phyloP scores from a whole-genome alignment of 2,888 invertebrate species.

The Polymixis flavicincta region DNA sequence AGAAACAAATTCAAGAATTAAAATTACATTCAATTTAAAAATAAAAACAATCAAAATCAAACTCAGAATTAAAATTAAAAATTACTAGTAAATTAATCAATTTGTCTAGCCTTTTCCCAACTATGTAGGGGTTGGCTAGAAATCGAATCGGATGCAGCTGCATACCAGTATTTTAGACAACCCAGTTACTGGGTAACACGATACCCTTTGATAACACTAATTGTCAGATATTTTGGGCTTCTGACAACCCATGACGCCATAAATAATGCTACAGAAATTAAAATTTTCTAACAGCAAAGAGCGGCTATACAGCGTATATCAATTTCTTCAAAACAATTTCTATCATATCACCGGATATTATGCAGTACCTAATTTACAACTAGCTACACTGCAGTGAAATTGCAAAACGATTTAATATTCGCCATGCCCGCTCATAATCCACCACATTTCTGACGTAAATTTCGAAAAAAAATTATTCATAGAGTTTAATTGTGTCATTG shows the following conservation, averaged over 20 bases:
- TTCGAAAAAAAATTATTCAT: conserved; percentile 18
- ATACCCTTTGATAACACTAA: not conserved
- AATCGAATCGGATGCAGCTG: not conserved
- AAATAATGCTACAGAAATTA: not conserved
- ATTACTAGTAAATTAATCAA: not conserved
- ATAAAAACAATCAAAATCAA: too few relatives aligned
- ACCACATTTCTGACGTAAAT: conserved; percentile 7
- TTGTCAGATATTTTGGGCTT: not conserved
- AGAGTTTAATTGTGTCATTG: conserved; percentile 1
- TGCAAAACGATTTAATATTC: conserved; percentile 24
- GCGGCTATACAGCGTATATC: not conserved
- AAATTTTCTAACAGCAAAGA: not conserved
- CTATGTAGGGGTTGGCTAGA: not conserved
- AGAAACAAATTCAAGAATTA: too few relatives aligned
- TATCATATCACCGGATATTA: not conserved
- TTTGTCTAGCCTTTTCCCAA: not conserved
- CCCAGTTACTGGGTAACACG: not conserved
- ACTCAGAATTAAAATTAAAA: too few relatives aligned
- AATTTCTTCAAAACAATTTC: conserved; percentile 8
- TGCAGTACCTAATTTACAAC: conserved; percentile 5
- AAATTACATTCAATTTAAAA: too few relatives aligned
- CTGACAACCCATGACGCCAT: not conserved
- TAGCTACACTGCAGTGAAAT: conserved; percentile 10
- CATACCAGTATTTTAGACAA: not conserved
- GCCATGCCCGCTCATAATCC: not conserved